phyloP scores from a whole-genome alignment of 2,113 vertebrate genomes.

The Misgurnus anguillicaudatus region DNA sequence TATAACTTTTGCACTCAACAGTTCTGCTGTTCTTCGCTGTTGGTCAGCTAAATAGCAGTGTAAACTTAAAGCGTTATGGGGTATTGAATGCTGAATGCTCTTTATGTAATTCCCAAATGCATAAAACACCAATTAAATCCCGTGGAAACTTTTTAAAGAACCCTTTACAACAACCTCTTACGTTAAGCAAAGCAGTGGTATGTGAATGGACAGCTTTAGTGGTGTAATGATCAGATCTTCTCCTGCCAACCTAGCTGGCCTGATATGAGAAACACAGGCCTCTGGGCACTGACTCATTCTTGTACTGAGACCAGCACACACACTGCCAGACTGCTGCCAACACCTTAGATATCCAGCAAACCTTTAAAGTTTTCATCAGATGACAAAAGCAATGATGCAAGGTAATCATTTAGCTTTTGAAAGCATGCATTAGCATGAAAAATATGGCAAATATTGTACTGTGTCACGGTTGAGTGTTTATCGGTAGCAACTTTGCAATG shows the following conservation, averaged over 20 bases:
- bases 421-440: no score
- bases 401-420: no score
- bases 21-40: no score
- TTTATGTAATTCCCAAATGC: no score
- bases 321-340: background rate
- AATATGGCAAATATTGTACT: no score
- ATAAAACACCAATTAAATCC: background rate
- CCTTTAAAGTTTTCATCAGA: constrained; percentile 8
- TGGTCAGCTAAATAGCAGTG: no score
- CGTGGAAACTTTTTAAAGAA: background rate
- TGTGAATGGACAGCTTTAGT: background rate
- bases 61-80: no score
- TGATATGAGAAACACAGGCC: constrained; percentile 20
- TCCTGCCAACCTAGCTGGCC: background rate
- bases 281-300: constrained; percentile 7
- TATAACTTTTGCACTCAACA: no score
- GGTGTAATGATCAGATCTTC: background rate
- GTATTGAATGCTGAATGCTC: no score
- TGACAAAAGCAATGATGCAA: background rate
- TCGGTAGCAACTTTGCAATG: no score
- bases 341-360: constrained; percentile 20
- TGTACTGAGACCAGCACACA: background rate
- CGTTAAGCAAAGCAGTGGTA: background rate
- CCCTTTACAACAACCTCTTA: background rate
- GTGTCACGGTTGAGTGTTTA: no score